Base-by-base conservation (phyloP, 2,888 invertebrate species). In the Torymus texanus region DNA sequence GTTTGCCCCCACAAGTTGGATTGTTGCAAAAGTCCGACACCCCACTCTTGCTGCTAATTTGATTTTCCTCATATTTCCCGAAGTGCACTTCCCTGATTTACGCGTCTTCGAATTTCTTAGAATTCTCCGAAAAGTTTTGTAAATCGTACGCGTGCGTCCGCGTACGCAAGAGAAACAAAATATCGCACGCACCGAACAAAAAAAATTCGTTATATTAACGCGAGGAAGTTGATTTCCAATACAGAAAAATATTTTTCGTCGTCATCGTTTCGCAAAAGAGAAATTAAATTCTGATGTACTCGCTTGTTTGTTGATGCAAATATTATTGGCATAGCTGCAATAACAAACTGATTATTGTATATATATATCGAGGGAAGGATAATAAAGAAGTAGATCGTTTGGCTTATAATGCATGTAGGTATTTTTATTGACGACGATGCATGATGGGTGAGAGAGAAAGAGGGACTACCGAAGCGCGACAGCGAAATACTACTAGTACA, bases 121-220 rank as follows among this genome's bases (percentile, higher is more conserved):
- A 74, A 80, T 63, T 71, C 66, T 8, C 29, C 59, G 56, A 56
- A 73, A 70, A 78, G 77, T 81, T 81, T 76, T 81, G 71, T 81
- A 81, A 81, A 78, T 77, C 61, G 29, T 61, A 56, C n/a, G 62
- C 24, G n/a, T 62, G 56, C n/a, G 59, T 73, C 61, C 67, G 56
- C 18, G 59, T 73, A 68, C 75, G 59, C 51, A 58, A 53, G 8
- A 73, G 41, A 56, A 58, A 24, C 62, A 51, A 29, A 51, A 29
- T 29, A 41, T 50, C 67, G 21, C 67, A 61, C 58, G 21, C 71
- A 66, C 63, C 55, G 53, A 66, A 59, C 21, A n/a, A 41, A 53
- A 50, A 56, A 74, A 75, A 59, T 53, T 62, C 24, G n/a, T 75
- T 75, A 8, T 41, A 66, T 75, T 67, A 75, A 67, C 50, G 76